Conservation (phyloP, 2,888 invertebrate genomes). For the Dioctria linearis region DNA sequence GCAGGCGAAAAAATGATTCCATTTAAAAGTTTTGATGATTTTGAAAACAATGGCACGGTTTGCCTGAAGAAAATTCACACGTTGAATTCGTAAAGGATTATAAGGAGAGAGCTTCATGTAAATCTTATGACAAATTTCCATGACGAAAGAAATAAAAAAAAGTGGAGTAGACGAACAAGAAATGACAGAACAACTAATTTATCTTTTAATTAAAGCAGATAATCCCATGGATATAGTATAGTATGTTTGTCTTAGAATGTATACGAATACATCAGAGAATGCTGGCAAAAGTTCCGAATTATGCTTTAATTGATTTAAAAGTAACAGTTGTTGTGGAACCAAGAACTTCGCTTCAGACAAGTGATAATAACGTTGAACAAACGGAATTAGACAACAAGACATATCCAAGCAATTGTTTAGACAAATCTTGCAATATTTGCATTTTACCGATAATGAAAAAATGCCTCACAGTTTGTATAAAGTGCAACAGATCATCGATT, state of each 20-base stretch:
- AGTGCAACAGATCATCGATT: too few species aligned
- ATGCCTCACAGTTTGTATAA: too few species aligned
- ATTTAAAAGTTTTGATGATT: constrained; percentile 60
- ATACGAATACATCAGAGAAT: constrained; percentile 73
- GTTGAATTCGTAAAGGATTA: constrained; percentile 62
- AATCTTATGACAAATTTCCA: constrained; percentile 64
- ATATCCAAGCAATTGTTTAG: too few species aligned
- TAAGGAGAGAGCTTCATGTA: constrained; percentile 61
- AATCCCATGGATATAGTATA: constrained; percentile 70
- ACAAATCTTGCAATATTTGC: too few species aligned
- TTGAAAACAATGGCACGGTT: constrained; percentile 58
- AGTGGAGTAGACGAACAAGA: constrained; percentile 73
- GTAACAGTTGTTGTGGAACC: not conserved
- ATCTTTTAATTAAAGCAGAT: constrained; percentile 70
- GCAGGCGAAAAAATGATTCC: constrained; percentile 64
- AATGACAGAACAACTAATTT: constrained; percentile 71
- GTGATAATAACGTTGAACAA: too few species aligned
- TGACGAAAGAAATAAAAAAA: constrained; percentile 67
- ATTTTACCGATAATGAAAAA: too few species aligned
- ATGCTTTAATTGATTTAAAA: constrained; percentile 66
- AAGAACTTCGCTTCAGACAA: too few species aligned
- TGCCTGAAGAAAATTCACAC: constrained; percentile 61
- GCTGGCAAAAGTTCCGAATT: constrained; percentile 70
- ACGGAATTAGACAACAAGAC: too few species aligned
- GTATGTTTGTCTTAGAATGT: constrained; percentile 70